A percentile compares a stretch with the other conserved stretches of the same genome.
phyloP scores from a whole-genome alignment of 2,888 invertebrate genomes.

The Caenorhabditis imperialis region DNA sequence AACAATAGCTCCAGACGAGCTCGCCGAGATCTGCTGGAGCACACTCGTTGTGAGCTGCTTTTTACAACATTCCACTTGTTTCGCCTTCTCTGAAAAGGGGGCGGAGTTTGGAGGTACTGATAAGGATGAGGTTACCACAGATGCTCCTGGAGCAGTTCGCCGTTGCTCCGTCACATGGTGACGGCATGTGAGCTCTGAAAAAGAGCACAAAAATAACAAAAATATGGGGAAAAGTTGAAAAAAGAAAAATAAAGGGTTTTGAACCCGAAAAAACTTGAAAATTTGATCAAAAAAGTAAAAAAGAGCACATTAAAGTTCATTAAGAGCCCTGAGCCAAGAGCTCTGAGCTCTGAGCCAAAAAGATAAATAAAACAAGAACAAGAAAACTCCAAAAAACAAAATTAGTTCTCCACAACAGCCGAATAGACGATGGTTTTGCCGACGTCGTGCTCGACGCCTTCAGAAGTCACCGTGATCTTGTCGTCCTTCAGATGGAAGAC shows the following conservation, averaged over 20 bases:
- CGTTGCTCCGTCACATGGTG: conserved; percentile 18
- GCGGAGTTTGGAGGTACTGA: not conserved
- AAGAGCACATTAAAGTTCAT: no score
- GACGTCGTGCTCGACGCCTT: conserved; percentile 29
- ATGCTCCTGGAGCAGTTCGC: conserved; percentile 24
- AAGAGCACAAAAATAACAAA: conserved; percentile 1
- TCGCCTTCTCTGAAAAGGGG: conserved; percentile 8
- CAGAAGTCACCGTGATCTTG: conserved; percentile 45
- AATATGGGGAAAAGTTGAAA: conserved; percentile 9
- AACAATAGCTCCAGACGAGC: conserved; percentile 69
- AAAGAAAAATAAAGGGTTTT: conserved; percentile 3
- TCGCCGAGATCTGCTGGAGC: conserved; percentile 63
- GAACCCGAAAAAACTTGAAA: not conserved
- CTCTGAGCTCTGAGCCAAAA: no score
- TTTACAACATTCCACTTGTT: conserved; percentile 31
- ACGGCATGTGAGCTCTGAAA: conserved; percentile 16
- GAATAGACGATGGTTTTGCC: conserved; percentile 62
- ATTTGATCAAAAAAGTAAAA: not conserved
- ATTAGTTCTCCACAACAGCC: conserved; percentile 50
- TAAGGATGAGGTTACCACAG: conserved; percentile 17
- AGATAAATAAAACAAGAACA: conserved; percentile 1
- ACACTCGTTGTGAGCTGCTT: conserved; percentile 30
- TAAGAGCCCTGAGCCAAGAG: no score
- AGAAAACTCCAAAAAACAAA: not conserved
- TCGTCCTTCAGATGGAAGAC: conserved; percentile 28